phyloP scores from a whole-genome alignment of 2,888 invertebrate genomes.

The Epirrhoe alternata region DNA sequence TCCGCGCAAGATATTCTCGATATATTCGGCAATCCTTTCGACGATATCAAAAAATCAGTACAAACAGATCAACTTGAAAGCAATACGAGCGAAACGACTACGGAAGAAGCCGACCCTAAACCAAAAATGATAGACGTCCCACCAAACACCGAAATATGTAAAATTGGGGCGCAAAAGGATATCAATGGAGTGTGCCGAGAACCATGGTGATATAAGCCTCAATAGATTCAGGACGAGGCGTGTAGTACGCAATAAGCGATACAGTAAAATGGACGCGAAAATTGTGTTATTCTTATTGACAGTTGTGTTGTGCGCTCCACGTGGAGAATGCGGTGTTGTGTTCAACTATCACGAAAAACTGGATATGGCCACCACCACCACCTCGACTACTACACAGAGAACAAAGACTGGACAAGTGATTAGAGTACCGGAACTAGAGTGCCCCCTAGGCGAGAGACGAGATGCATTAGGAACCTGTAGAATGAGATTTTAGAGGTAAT shows the following conservation, averaged over 20 bases:
- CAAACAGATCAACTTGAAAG: slow-evolving; percentile 20
- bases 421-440: slow-evolving; percentile 64
- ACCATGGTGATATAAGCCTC: slow-evolving; percentile 60
- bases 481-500: slow-evolving; percentile 54
- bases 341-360: slow-evolving; percentile 66
- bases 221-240: slow-evolving; percentile 27
- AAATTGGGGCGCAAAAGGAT: slow-evolving; percentile 57
- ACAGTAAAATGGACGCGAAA: slow-evolving; percentile 66
- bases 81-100: slow-evolving; percentile 28
- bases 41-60: slow-evolving; percentile 57
- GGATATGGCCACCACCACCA: slow-evolving; percentile 48
- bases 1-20: slow-evolving; percentile 60
- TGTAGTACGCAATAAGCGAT: slow-evolving; percentile 54
- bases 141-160: slow-evolving; percentile 58
- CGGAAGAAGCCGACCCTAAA: slow-evolving; percentile 25
- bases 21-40: slow-evolving; percentile 71
- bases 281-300: slow-evolving; percentile 52
- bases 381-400: slow-evolving; percentile 42
- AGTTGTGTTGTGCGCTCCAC: slow-evolving; percentile 46
- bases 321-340: slow-evolving; percentile 47
- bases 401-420: slow-evolving; percentile 64
- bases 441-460: slow-evolving; percentile 59
- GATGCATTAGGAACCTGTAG: slow-evolving; percentile 63
- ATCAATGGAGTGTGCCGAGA: slow-evolving; percentile 68
- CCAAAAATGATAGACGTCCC: slow-evolving; percentile 70